These are phyloP conservation scores for Amphipyra tragopoginis DNA, from an alignment of 2,888 invertebrate species.

Conservation along the genomic window DNA sequence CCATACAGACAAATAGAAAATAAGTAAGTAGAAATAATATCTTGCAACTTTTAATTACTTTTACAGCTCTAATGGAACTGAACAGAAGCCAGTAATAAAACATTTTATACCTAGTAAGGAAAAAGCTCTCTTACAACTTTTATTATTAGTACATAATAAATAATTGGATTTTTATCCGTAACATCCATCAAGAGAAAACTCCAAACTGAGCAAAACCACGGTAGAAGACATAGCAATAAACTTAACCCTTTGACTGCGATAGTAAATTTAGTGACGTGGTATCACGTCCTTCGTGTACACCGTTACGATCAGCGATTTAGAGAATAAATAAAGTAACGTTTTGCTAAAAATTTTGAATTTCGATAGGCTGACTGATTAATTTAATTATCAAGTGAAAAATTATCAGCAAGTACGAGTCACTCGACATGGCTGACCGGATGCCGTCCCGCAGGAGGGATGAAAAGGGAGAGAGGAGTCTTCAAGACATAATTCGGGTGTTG, in stretches of 20 bases:
- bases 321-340: too few relatives aligned
- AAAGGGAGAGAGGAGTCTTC: too few relatives aligned
- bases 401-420: too few relatives aligned
- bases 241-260: conserved; percentile 4
- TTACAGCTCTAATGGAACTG: conserved; percentile 2
- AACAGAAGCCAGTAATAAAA: conserved; percentile 36
- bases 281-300: neutral
- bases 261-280: neutral
- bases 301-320: too few relatives aligned
- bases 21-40: neutral
- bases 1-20: neutral
- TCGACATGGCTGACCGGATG: too few relatives aligned
- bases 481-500: too few relatives aligned
- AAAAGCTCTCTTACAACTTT: conserved; percentile 8
- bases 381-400: too few relatives aligned
- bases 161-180: conserved; percentile 22
- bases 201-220: neutral
- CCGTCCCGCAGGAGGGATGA: too few relatives aligned
- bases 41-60: conserved; percentile 30
- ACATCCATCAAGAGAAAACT: neutral
- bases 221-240: neutral
- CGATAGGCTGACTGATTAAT: too few relatives aligned
- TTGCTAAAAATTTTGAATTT: too few relatives aligned
- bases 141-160: conserved; percentile 12
- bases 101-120: conserved; percentile 4